Evolutionary conservation across 1,140 invertebrate species (phyloP), one percentile per base, ranked within the genome.

Genomic region (Adoxophyes honmai): DNA sequence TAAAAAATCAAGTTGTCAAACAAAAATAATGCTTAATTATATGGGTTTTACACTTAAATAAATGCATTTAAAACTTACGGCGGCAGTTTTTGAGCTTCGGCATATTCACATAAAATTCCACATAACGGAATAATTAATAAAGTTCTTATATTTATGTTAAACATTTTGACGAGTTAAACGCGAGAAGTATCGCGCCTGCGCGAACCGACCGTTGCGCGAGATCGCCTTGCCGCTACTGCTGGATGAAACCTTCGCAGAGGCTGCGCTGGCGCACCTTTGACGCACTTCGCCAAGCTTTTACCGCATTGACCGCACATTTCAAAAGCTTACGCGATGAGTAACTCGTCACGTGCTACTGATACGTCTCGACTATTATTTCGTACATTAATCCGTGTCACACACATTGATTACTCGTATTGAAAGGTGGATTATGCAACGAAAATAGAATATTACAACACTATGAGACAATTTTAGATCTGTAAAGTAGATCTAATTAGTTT

Each of bases 201-300:
- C 61, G 62, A 63, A 28, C 62, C 72, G 84, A 78, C 74, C 70
- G 75, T 62, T 70, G 67, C 70, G 80, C 75, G 67, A 64, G 75
- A 77, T 74, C 64, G 77, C 61, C 71, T 74, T 71, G 70, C 71
- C 60, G 75, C 66, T 73, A 87, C 81, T 87, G 74, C 68, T 60
- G 4, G 21, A 48, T 48, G 16, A 11, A 21, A 48, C 42, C 42
- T 48, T 18, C 60, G 61, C 60, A 69, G 72, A 85, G 76, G 71
- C 70, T 83, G 78, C 78, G 75, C 72, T 57, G 53, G 64, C 78
- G 80, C 58, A 63, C 67, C 52, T 54, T 60, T 60, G 55, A 53
- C 56, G 53, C 59, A 48, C 68, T 48, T 52, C n/a, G n/a, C 53
- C 65, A 73, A 83, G 80, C 82, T 83, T 86, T 81, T 75, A 67